phyloP scores from a whole-genome alignment of 2,113 vertebrate genomes.

The Himantopus leucocephalus region DNA sequence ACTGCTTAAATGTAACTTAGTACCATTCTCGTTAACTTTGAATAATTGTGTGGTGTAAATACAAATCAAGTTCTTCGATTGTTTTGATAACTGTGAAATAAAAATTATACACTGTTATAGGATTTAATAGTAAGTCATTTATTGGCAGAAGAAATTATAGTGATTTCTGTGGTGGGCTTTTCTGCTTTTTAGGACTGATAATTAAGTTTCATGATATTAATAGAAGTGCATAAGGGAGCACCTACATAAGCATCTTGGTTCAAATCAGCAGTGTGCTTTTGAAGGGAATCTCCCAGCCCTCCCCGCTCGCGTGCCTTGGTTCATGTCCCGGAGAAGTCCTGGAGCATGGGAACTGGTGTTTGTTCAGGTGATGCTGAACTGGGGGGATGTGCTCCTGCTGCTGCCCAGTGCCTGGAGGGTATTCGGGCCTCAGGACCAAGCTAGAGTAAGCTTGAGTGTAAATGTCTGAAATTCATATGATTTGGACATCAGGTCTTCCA shows the following conservation, averaged over 20 bases:
- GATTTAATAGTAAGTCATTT: neutral
- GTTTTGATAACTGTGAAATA: neutral
- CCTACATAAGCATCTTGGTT: neutral
- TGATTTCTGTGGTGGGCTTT: neutral
- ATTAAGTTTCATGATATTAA: neutral
- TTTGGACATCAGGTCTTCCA: neutral
- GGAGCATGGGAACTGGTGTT: rapidly evolving
- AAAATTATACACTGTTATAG: neutral
- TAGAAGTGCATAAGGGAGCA: neutral
- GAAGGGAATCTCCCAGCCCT: neutral
- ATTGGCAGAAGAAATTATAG: neutral
- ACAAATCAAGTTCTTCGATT: neutral
- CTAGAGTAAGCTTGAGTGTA: neutral
- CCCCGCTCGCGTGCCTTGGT: neutral
- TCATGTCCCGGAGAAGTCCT: rapidly evolving
- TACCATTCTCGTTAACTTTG: neutral
- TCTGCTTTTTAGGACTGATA: neutral
- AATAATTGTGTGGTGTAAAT: neutral
- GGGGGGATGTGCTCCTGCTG: neutral
- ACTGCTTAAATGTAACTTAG: neutral
- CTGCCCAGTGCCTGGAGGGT: neutral
- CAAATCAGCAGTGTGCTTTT: neutral
- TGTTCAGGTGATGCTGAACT: neutral
- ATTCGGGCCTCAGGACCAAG: neutral
- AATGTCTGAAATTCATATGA: rapidly evolving